phyloP scores from a whole-genome alignment of 2,113 vertebrate species.

The Scortum barcoo region DNA sequence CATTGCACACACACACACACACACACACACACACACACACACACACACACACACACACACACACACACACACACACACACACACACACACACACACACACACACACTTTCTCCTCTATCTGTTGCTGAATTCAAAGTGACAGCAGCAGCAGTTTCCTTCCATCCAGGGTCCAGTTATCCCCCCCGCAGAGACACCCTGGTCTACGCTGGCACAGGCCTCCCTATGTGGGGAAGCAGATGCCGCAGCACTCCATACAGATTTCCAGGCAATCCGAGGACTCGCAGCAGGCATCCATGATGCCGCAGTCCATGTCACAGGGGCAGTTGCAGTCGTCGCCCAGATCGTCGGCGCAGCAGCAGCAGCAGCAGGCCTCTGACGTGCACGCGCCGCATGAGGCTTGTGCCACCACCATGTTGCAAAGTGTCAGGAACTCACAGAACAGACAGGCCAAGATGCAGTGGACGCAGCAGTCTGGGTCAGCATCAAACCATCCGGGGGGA shows the following conservation, averaged over 20 bases:
- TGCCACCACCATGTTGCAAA: conserved; percentile 96
- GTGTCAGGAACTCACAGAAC: conserved; percentile 97
- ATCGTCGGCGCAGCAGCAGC: conserved; percentile 94
- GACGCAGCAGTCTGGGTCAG: conserved; percentile 92
- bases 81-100: neutral
- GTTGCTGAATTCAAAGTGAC: conserved; percentile 52
- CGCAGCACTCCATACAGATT: conserved; percentile 99
- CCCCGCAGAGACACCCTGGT: neutral
- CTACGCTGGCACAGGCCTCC: neutral
- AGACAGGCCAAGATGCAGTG: conserved; percentile 99
- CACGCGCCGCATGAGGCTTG: conserved; percentile 94
- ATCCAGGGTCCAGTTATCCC: conserved; percentile 35
- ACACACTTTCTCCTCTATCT: conserved; percentile 33
- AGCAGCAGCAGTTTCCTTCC: conserved; percentile 55
- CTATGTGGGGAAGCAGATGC: conserved; percentile 98
- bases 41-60: conserved; percentile 12
- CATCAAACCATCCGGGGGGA: conserved; percentile 23
- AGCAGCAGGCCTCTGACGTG: conserved; percentile 92
- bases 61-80: conserved; percentile 14
- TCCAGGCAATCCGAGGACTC: conserved; percentile 98
- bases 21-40: conserved; percentile 25
- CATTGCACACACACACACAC: conserved; percentile 10
- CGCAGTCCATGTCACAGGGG: conserved; percentile 92
- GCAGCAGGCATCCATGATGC: conserved; percentile 98
- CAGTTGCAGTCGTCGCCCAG: conserved; percentile 89